Evolutionary conservation across 2,888 invertebrate genomes (phyloP).

Genomic region (Lypha dubia): DNA sequence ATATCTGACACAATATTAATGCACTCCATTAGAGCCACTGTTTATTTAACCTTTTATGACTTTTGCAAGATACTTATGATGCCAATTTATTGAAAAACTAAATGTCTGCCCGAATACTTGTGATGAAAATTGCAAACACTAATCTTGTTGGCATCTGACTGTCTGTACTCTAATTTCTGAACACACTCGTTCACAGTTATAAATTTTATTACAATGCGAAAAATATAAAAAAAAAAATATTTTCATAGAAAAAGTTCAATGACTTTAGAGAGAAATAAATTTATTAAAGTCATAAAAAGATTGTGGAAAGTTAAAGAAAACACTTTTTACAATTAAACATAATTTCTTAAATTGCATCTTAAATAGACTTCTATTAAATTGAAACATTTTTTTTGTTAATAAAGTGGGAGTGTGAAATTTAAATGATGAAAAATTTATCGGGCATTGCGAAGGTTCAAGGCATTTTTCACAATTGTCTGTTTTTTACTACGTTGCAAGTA

Average conservation of each 20-base stretch:
- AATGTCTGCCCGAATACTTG: slow-evolving; percentile 15
- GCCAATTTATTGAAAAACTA: slow-evolving; percentile 1
- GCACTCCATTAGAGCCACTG: not conserved
- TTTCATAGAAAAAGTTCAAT: slow-evolving; percentile 24
- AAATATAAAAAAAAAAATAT: not conserved
- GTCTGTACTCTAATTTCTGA: slow-evolving; percentile 45
- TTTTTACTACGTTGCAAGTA: too few species aligned
- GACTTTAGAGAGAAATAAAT: not conserved
- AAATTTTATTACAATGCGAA: not conserved
- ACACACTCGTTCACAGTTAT: not conserved
- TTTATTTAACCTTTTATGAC: slow-evolving; percentile 13
- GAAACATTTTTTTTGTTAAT: too few species aligned
- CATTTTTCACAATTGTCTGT: too few species aligned
- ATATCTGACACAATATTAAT: too few species aligned
- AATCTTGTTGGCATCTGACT: slow-evolving; percentile 28
- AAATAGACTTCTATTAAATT: too few species aligned
- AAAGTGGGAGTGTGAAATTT: too few species aligned
- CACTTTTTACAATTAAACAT: not conserved
- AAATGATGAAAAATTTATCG: too few species aligned
- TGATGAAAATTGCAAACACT: not conserved
- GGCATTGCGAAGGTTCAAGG: too few species aligned
- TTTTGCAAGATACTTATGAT: not conserved
- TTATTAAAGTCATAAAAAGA: not conserved
- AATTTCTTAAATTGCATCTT: too few species aligned
- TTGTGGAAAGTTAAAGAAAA: not conserved